Conservation (phyloP, 2,888 invertebrate genomes). For the Isotomurus palustris region DNA sequence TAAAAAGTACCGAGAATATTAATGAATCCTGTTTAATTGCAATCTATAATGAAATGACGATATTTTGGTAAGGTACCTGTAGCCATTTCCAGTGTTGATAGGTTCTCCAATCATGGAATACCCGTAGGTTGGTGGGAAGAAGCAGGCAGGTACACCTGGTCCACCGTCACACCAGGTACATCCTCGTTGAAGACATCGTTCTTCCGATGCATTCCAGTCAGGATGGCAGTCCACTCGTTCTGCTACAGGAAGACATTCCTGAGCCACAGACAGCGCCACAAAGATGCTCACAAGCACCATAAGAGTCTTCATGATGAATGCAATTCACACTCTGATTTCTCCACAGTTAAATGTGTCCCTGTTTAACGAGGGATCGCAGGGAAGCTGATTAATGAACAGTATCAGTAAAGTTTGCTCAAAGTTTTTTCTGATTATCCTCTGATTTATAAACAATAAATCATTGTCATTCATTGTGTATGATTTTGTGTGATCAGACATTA, state of each 20-base stretch:
- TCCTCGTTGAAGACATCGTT: constrained; percentile 59
- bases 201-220: constrained; percentile 54
- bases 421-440: too few relatives aligned
- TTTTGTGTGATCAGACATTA: too few relatives aligned
- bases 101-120: constrained; percentile 26
- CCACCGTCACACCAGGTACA: constrained; percentile 61
- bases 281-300: too few relatives aligned
- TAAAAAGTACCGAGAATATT: not conserved
- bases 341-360: too few relatives aligned
- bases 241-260: constrained; percentile 27
- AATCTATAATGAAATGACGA: constrained; percentile 15
- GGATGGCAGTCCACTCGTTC: constrained; percentile 61
- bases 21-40: not conserved
- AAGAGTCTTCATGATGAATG: too few relatives aligned
- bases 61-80: constrained; percentile 21
- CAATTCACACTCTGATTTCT: too few relatives aligned
- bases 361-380: too few relatives aligned
- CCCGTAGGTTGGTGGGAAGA: constrained; percentile 30
- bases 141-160: constrained; percentile 31
- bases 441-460: too few relatives aligned
- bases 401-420: too few relatives aligned
- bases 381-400: too few relatives aligned
- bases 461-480: too few relatives aligned
- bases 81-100: constrained; percentile 19
- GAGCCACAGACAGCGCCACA: too few relatives aligned